A percentile compares a stretch with the other conserved stretches of the same genome.
Conservation (phyloP, 2,888 invertebrate species). For the Lissocephala sabroskyi region DNA sequence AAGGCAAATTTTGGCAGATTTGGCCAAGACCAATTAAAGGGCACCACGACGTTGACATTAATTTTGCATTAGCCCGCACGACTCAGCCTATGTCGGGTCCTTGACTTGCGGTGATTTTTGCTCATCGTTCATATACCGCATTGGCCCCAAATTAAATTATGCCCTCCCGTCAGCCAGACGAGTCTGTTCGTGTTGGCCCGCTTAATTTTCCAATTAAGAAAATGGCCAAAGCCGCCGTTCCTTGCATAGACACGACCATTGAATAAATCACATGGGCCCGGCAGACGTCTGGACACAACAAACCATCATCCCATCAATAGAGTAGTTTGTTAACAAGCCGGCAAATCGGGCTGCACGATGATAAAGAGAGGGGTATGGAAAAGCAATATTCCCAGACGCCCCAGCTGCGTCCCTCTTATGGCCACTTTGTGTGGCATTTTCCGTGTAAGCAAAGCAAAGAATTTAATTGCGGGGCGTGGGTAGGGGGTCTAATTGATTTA, state of each 20-base stretch:
- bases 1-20: slow-evolving; percentile 33
- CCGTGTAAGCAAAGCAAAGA: slow-evolving; percentile 3
- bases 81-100: too few species aligned
- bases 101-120: too few species aligned
- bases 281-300: too few species aligned
- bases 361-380: background rate
- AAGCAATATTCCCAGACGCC: slow-evolving; percentile 1
- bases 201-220: slow-evolving; percentile 55
- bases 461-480: slow-evolving; percentile 14
- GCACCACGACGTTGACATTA: slow-evolving; percentile 46
- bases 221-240: slow-evolving; percentile 40
- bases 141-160: slow-evolving; percentile 49
- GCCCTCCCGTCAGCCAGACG: slow-evolving; percentile 20
- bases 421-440: slow-evolving; percentile 12
- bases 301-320: too few species aligned
- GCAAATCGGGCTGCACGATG: background rate
- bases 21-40: slow-evolving; percentile 46
- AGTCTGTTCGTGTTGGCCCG: slow-evolving; percentile 11
- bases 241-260: slow-evolving; percentile 14
- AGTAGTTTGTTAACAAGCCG: slow-evolving; percentile 17
- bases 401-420: slow-evolving; percentile 10
- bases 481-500: slow-evolving; percentile 48
- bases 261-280: slow-evolving; percentile 23
- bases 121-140: slow-evolving; percentile 42
- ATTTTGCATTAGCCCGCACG: slow-evolving; percentile 49